Percentiles rank a stretch among this genome's conserved stretches.
phyloP scores from a whole-genome alignment of 2,888 invertebrate genomes.

The Acholoe squamosa region DNA sequence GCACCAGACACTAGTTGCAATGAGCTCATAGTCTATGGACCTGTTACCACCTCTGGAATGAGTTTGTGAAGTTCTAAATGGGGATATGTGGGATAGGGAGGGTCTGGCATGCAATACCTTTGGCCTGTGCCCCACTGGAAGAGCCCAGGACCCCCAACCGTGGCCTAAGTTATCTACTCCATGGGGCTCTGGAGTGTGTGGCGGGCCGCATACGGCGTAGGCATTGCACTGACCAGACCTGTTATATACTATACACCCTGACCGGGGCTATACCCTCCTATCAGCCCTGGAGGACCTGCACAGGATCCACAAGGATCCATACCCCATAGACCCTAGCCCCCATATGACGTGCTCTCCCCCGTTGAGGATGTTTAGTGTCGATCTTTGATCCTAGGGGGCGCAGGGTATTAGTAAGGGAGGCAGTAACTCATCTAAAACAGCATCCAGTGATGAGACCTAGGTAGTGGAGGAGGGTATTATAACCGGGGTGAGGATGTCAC shows the following conservation, averaged over 20 bases:
- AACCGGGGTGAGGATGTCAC: background rate
- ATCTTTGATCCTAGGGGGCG: background rate
- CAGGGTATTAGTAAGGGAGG: background rate
- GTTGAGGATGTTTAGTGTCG: background rate
- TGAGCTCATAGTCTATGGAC: no score
- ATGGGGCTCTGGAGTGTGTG: background rate
- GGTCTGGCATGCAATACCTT: no score
- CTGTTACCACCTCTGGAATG: no score
- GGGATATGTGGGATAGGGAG: no score
- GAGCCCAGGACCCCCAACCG: background rate
- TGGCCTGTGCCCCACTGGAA: background rate
- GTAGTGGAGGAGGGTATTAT: background rate
- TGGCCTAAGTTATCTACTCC: background rate
- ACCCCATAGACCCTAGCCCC: background rate
- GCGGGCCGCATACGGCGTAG: background rate
- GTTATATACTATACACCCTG: background rate
- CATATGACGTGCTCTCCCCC: background rate
- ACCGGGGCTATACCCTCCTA: background rate
- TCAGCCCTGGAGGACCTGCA: conserved; percentile 13
- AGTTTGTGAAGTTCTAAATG: no score
- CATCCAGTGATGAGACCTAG: background rate
- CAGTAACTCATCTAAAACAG: background rate
- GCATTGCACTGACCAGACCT: background rate
- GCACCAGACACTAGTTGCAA: no score
- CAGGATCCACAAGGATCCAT: conserved; percentile 12